These are phyloP conservation scores for Hemiscyllium ocellatum DNA, from an alignment of 2,113 vertebrate species.

Conservation along the genomic window DNA sequence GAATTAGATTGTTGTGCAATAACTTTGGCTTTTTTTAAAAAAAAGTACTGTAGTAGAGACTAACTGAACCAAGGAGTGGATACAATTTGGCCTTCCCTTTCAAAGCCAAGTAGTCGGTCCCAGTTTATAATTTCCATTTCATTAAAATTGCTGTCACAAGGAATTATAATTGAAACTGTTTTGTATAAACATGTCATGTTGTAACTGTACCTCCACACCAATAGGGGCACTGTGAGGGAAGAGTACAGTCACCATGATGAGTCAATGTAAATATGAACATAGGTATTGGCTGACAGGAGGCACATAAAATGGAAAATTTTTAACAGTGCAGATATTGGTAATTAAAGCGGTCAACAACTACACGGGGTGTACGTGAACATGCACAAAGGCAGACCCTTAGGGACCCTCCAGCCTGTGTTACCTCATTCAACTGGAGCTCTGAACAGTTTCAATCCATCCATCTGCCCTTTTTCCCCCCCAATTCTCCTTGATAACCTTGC, in stretches of 20 bases:
- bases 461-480: not conserved
- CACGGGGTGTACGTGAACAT: not conserved
- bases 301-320: not conserved
- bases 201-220: not conserved
- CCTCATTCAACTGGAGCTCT: not conserved
- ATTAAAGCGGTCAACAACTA: not conserved
- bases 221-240: not conserved
- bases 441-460: not conserved
- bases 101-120: not conserved
- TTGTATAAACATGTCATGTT: not conserved
- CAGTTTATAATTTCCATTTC: not conserved
- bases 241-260: not conserved
- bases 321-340: not conserved
- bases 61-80: not conserved
- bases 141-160: not conserved
- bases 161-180: not conserved
- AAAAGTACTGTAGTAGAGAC: not conserved
- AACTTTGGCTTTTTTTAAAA: not conserved
- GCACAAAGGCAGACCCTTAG: not conserved
- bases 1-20: not conserved
- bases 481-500: not conserved
- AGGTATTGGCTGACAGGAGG: not conserved
- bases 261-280: not conserved
- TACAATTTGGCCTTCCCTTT: not conserved
- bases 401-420: not conserved